A percentile compares a stretch with the other conserved stretches of the same genome.
Evolutionary conservation across 2,888 invertebrate species (phyloP).

Genomic region (Scaeva pyrastri): DNA sequence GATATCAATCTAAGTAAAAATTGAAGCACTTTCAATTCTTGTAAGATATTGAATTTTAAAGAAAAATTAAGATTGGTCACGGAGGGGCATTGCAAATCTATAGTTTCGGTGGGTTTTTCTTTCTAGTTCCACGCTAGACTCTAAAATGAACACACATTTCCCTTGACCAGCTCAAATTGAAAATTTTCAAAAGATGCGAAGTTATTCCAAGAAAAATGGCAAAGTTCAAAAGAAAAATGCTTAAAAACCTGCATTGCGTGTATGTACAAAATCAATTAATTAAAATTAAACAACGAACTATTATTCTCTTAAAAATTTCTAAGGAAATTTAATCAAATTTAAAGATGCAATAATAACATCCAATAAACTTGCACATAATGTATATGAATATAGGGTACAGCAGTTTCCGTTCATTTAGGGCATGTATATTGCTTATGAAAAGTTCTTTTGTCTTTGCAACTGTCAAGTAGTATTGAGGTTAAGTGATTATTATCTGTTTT

Average conservation of each 20-base stretch:
- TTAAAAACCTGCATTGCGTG: neutral
- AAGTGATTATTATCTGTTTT: constrained; percentile 58
- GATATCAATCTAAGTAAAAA: too few relatives aligned
- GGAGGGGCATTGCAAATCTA: too few relatives aligned
- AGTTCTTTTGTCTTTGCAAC: constrained; percentile 8
- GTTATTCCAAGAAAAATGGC: too few relatives aligned
- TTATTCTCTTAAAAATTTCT: constrained; percentile 16
- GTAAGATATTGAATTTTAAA: too few relatives aligned
- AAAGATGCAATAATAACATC: neutral
- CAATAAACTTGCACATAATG: neutral
- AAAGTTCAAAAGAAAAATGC: neutral
- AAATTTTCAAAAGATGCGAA: too few relatives aligned
- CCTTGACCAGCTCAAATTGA: too few relatives aligned
- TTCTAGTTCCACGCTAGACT: too few relatives aligned
- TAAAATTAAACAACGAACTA: neutral
- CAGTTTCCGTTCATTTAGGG: neutral
- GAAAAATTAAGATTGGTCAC: too few relatives aligned
- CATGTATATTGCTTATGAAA: neutral
- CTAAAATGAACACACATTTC: too few relatives aligned
- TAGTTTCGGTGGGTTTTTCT: too few relatives aligned
- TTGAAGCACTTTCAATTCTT: too few relatives aligned
- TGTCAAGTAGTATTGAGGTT: constrained; percentile 46
- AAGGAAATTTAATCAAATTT: constrained; percentile 3
- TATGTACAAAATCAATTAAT: neutral
- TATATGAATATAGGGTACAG: too few relatives aligned